Base-by-base conservation (phyloP, 1,140 invertebrate species). In the Lethrus apterus region DNA sequence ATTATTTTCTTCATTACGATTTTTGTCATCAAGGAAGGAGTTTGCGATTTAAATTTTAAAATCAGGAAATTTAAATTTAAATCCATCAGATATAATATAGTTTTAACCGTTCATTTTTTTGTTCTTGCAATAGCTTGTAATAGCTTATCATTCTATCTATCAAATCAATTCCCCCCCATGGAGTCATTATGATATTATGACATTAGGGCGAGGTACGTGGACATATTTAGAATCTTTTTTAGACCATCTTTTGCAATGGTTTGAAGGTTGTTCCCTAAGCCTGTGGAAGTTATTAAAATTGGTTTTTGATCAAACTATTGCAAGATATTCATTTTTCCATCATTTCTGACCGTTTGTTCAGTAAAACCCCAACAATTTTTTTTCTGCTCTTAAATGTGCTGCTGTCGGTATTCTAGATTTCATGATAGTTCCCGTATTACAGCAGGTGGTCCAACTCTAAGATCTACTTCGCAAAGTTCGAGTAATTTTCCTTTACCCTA, bases 291-390 rank as follows among this genome's bases (percentile, higher is more conserved):
- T 21, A 44, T 4, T 11, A 44, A 14, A 44, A 34, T 20, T 20
- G 42, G 31, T 20, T 44, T 44, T 29, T 33, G 29, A 21, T 44
- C 42, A 32, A 4, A 44, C 42, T 14, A 44, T 20, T 33, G 29
- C 18, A 44, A 26, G 4, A 34, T 18, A 44, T 33, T 23, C 3
- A 32, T 44, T 33, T 32, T 44, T 3, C n/a, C 2, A 44, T 44
- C 19, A 11, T 14, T 7, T 14, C 1, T 19, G 5, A 46, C 20
- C 35, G 44, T 34, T 26, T 21, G 19, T 29, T 32, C 23, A 26
- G 32, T 24, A 29, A 23, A 42, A 29, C 40, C 40, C n/a, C 40
- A 2, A 29, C 15, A 42, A 10, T 29, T 24, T 29, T 42, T 42
- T 42, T 26, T 42, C 10, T 42, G 8, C 4, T 9, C 7, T 9